These are phyloP conservation scores for Phymorhynchus buccinoides DNA, from an alignment of 1,140 invertebrate genomes.

Conservation along the genomic window DNA sequence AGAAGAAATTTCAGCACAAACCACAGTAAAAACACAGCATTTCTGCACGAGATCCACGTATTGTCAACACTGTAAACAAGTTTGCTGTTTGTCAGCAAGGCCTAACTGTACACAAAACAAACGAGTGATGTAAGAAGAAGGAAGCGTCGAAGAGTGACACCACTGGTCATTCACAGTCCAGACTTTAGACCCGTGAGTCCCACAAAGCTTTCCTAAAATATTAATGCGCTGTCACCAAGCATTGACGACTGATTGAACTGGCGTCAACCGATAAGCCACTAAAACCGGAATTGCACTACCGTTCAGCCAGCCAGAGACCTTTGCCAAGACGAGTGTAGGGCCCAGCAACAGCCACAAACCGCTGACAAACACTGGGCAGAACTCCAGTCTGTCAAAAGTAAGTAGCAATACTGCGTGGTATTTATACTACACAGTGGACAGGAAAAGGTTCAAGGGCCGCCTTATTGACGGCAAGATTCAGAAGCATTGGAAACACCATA, in stretches of 20 bases:
- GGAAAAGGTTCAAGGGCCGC: not conserved
- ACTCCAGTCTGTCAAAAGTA: too few species aligned
- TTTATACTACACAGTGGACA: not conserved
- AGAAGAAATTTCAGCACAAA: too few species aligned
- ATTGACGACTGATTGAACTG: not conserved
- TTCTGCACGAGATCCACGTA: too few species aligned
- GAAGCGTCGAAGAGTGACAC: not conserved
- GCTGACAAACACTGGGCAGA: too few species aligned
- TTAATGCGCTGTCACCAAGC: not conserved
- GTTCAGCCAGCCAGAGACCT: not conserved
- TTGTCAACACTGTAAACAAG: too few species aligned
- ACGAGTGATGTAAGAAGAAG: too few species aligned
- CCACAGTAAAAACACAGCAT: too few species aligned
- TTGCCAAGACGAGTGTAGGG: not conserved
- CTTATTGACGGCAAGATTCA: not conserved
- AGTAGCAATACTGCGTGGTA: too few species aligned
- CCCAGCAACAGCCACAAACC: not conserved
- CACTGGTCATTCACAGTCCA: not conserved
- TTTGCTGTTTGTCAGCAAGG: too few species aligned
- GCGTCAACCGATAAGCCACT: not conserved
- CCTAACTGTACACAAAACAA: too few species aligned
- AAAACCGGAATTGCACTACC: not conserved
- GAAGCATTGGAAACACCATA: not conserved
- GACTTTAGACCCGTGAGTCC: not conserved
- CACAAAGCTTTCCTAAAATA: not conserved